Percentiles rank a stretch among this genome's conserved stretches.
Evolutionary conservation across 2,113 vertebrate species (phyloP).

Genomic region (Chamaea fasciata): DNA sequence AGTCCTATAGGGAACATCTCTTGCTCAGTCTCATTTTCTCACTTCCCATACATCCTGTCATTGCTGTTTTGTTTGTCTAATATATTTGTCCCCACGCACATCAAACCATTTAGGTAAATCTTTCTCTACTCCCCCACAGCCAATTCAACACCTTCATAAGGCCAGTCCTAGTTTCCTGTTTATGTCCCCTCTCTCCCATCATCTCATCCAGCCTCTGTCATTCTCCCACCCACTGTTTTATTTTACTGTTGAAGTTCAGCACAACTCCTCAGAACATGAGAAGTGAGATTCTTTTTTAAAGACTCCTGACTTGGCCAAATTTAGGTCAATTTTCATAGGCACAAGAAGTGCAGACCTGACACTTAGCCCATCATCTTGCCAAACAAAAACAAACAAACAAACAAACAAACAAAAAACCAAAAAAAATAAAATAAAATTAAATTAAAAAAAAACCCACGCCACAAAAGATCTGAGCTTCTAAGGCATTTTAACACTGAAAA

Average conservation of each 20-base stretch:
- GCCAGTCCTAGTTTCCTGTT: conserved; percentile 10
- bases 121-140: not conserved
- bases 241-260: not conserved
- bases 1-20: not conserved
- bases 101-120: not conserved
- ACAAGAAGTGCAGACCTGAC: not conserved
- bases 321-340: conserved; percentile 19
- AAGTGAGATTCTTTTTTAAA: not conserved
- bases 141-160: not conserved
- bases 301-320: conserved; percentile 5
- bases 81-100: not conserved
- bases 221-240: not conserved
- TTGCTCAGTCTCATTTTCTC: not conserved
- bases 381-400: not conserved
- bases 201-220: not conserved
- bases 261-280: not conserved
- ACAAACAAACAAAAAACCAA: not conserved
- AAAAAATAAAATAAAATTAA: not conserved
- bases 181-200: not conserved
- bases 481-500: not conserved
- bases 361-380: not conserved
- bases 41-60: not conserved
- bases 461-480: not conserved
- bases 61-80: not conserved
- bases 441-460: not conserved